Evolutionary conservation across 2,113 vertebrate genomes (phyloP), one percentile per base, ranked within the genome.

Genomic region (Pelobates fuscus): DNA sequence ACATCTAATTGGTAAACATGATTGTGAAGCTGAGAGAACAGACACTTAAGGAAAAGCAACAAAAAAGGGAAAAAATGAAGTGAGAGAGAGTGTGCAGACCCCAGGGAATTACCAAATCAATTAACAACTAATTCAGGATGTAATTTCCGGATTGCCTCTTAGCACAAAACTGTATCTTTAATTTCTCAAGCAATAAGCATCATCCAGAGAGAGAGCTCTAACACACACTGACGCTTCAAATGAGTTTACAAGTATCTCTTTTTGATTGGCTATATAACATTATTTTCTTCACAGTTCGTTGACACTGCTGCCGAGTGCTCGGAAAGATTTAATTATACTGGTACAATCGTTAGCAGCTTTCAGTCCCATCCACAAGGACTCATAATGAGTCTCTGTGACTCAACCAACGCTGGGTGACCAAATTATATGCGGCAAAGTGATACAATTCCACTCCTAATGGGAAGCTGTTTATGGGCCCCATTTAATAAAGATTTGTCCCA

Each of bases 91-190:
- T 87, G 82, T 77, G 80, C 84, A 85, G 84, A 90, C 91, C 91
- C 83, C 65, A 83, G 92, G 92, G 93, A 90, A 93, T 92, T 90
- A 92, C 93, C 91, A 94, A 95, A 96, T 95, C 94, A 95, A 95
- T 96, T 95, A 97, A 88, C 93, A 85, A 93, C 92, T 93, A 92
- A 93, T 93, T 94, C 91, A 88, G 89, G 90, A 92, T 91, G 91
- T 91, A 92, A 94, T 93, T 91, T 93, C 91, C 91, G 90, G 79
- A 91, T 88, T 93, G 93, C 92, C 92, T 95, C 89, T 91, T 89
- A 93, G 93, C 91, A 90, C 87, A 92, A 92, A 90, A 89, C 84
- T 91, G 86, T 93, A 88, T 87, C 91, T 93, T 92, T 91, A 88
- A 91, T 89, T 93, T 91, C 88, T 89, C 88, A 86, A 82, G 91